Base-by-base conservation (phyloP, 2,888 invertebrate genomes). In the Sussaba pulchella region DNA sequence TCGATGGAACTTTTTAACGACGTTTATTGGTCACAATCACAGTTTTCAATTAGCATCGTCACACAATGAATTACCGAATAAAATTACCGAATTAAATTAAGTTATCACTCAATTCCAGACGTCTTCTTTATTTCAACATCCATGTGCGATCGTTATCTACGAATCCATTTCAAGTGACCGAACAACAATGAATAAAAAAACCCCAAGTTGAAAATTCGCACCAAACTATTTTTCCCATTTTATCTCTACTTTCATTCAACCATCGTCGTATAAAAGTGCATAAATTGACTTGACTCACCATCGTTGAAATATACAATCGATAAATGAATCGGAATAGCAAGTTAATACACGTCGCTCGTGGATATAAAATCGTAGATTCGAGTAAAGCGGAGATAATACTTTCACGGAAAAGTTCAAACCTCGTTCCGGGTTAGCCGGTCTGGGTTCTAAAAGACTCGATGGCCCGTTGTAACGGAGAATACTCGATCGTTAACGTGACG, bases 401-500 rank as follows among this genome's bases (percentile, higher is more conserved):
- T 10, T 14, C 50, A 52, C 2, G 39, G 50, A 52, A 41, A 67
- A 75, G 66, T 67, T 36, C 19, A n/a, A 39, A 57, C 57, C 36
- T 74, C 24, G 36, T 43, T 64, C 12, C 9, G 17, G 63, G 36
- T 24, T 21, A 9, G 61, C 54, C 45, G 26, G 52, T 19, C 54
- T 52, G 61, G 63, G 71, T 63, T 47, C 24, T 17, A n/a, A 9
- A n/a, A 52, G 12, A 26, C 70, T 21, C 71, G 39, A n/a, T 45
- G 10, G 54, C 54, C 36, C 69, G 17, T 77, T 47, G 47, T 73
- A 61, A 47, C 24, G 78, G 67, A 73, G 67, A 77, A 81, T 73
- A 73, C 52, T 2, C 45, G 72, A 54, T 72, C 72, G 76, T 80
- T 80, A 80, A 80, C 72, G 67, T 50, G 64, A 54, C 26, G 67